Conservation (phyloP, 1,140 invertebrate genomes). For the Bombus affinis region DNA sequence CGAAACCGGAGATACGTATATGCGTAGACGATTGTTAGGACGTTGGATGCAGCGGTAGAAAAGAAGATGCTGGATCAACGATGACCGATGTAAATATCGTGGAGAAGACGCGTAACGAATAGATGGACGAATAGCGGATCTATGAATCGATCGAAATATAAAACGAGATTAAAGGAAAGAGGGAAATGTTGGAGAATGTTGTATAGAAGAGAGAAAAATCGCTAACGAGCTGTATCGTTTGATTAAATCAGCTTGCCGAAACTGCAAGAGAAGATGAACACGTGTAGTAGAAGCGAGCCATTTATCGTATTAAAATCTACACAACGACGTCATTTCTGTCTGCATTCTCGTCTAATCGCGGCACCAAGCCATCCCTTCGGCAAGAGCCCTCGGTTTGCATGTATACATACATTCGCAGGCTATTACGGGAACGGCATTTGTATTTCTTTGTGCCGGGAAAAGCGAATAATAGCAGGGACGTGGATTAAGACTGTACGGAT, state of each 20-base stretch:
- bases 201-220: background rate
- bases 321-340: slow-evolving; percentile 1
- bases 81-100: background rate
- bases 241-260: background rate
- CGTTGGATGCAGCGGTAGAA: background rate
- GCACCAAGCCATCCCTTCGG: background rate
- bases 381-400: background rate
- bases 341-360: slow-evolving; percentile 35
- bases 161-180: too few relatives aligned
- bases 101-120: background rate
- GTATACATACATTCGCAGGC: slow-evolving; percentile 48
- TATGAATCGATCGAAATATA: background rate
- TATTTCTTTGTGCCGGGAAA: slow-evolving; percentile 63
- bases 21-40: background rate
- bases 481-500: slow-evolving; percentile 64
- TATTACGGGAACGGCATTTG: slow-evolving; percentile 61
- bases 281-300: background rate
- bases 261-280: background rate
- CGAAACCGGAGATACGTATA: background rate
- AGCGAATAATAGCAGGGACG: slow-evolving; percentile 69
- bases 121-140: background rate
- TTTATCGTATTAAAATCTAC: slow-evolving; percentile 42
- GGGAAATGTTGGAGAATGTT: background rate
- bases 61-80: background rate
- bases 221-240: background rate